These are phyloP conservation scores for Lasiurus cinereus DNA, from an alignment of 2,113 vertebrate genomes.

Conservation along the genomic window DNA sequence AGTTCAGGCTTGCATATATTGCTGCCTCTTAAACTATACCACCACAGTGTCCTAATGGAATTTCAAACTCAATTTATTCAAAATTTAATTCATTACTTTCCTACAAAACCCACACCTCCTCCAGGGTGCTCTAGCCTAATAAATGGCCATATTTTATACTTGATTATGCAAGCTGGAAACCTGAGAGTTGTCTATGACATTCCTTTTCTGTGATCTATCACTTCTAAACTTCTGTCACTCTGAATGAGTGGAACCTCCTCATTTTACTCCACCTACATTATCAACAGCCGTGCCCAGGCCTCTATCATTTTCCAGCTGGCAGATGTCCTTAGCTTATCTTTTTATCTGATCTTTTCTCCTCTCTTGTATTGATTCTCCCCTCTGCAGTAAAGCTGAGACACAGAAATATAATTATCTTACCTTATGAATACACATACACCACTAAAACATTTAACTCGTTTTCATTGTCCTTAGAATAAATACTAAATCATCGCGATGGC, in stretches of 20 bases:
- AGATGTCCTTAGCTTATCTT: not conserved
- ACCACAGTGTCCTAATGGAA: not conserved
- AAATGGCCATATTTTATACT: not conserved
- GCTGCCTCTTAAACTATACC: not conserved
- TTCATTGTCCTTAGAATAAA: not conserved
- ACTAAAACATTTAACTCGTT: not conserved
- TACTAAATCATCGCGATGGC: not conserved
- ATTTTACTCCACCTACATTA: not conserved
- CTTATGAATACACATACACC: not conserved
- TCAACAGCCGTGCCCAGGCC: not conserved
- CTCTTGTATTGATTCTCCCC: not conserved
- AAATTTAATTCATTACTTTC: slow-evolving; percentile 5
- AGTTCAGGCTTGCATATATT: not conserved
- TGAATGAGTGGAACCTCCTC: not conserved
- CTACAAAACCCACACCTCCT: not conserved
- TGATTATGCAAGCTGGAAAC: not conserved
- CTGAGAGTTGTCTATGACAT: not conserved
- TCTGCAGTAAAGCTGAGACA: not conserved
- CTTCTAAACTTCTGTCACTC: not conserved
- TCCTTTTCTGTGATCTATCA: not conserved
- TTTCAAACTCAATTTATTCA: not conserved
- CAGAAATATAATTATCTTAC: not conserved
- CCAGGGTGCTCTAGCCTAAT: not conserved
- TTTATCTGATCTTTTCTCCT: not conserved
- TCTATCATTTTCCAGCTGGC: not conserved